phyloP scores from a whole-genome alignment of 2,888 invertebrate species.

The Ophraella communa region DNA sequence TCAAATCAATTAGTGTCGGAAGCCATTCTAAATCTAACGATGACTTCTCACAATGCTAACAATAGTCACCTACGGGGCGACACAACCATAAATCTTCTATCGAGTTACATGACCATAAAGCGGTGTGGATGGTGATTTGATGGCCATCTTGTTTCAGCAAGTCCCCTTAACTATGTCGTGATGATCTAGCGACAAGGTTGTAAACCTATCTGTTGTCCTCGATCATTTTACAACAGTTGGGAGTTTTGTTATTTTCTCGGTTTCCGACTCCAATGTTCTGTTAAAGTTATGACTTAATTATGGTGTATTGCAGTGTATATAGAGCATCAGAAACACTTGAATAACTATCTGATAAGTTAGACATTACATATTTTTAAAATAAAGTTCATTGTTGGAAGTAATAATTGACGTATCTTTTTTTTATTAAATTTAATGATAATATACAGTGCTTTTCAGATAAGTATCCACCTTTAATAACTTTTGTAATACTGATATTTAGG shows the following conservation, averaged over 20 bases:
- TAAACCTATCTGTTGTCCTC: constrained; percentile 40
- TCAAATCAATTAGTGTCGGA: constrained; percentile 17
- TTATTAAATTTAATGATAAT: too few relatives aligned
- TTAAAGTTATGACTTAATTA: constrained; percentile 13
- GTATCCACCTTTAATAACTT: too few relatives aligned
- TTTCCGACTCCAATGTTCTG: neutral
- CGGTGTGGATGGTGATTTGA: constrained; percentile 43
- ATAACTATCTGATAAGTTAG: neutral
- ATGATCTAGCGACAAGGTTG: constrained; percentile 48
- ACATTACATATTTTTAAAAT: neutral
- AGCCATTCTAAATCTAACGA: constrained; percentile 14
- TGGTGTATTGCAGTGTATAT: neutral
- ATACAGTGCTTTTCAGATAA: too few relatives aligned
- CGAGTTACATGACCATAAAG: constrained; percentile 38
- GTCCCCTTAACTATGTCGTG: constrained; percentile 29
- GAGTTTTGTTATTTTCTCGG: constrained; percentile 1
- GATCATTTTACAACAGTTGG: constrained; percentile 33
- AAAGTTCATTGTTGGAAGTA: too few relatives aligned
- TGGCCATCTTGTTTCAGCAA: constrained; percentile 48
- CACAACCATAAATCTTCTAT: constrained; percentile 27
- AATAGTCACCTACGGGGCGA: constrained; percentile 23
- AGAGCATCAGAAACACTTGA: neutral
- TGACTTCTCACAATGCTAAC: constrained; percentile 16
- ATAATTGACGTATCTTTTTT: too few relatives aligned
- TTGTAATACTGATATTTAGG: too few relatives aligned